phyloP scores from a whole-genome alignment of 2,888 invertebrate species.

The Syrphus vitripennis region DNA sequence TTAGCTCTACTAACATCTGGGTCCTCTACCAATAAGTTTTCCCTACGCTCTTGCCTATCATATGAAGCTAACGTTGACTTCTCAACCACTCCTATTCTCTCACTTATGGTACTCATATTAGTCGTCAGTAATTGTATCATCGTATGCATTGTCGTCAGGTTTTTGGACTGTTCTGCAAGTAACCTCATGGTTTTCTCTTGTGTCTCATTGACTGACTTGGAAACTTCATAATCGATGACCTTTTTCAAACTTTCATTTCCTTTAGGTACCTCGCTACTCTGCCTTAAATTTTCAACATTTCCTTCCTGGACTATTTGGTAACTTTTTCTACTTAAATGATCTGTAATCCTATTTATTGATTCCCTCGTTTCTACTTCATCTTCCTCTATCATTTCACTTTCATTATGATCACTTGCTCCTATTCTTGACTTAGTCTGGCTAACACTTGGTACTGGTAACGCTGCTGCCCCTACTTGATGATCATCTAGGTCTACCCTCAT shows the following conservation, averaged over 20 bases:
- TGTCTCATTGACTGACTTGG: neutral
- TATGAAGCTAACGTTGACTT: neutral
- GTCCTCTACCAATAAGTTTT: neutral
- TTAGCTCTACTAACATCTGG: neutral
- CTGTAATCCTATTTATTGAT: no score
- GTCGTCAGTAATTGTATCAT: neutral
- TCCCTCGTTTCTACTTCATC: no score
- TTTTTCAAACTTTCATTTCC: neutral
- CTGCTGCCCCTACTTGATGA: no score
- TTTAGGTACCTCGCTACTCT: no score
- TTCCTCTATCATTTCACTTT: no score
- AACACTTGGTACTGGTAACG: no score
- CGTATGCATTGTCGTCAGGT: neutral
- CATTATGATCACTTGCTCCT: no score
- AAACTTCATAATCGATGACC: neutral
- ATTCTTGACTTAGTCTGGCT: no score
- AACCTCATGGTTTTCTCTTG: neutral
- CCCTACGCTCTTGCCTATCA: neutral
- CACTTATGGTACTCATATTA: neutral
- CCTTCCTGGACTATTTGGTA: no score
- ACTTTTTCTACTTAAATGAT: no score
- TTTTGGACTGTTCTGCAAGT: neutral
- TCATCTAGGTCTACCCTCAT: no score
- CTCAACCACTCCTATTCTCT: neutral
- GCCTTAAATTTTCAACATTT: no score